Evolutionary conservation across 2,797 vertebrate species (phyloP).

Genomic region (Sardinella longiceps): DNA sequence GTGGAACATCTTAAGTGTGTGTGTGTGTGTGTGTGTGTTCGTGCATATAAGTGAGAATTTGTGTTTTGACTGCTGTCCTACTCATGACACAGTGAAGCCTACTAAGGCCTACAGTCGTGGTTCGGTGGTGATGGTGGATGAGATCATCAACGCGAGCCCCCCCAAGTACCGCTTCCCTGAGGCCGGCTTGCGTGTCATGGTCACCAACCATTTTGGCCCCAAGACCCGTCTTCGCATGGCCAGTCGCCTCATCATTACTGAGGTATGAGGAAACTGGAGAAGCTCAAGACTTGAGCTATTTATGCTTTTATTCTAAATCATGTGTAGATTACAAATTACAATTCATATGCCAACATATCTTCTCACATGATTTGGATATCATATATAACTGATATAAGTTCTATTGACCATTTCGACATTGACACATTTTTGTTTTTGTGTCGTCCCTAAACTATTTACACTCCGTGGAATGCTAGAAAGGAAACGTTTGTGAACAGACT

Average conservation of each 20-base stretch:
- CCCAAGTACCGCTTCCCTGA: constrained; percentile 93
- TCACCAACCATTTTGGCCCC: constrained; percentile 95
- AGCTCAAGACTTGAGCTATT: background rate
- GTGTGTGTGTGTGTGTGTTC: constrained; percentile 33
- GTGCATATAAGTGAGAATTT: background rate
- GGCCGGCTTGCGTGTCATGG: constrained; percentile 93
- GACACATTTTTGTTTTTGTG: no score
- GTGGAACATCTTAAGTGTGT: background rate
- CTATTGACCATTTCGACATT: no score
- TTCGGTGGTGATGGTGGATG: constrained; percentile 95
- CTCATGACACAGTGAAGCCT: constrained; percentile 81
- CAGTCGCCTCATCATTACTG: constrained; percentile 95
- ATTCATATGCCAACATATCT: no score
- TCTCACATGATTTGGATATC: no score
- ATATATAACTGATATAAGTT: no score
- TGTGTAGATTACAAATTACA: background rate
- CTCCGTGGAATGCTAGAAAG: no score
- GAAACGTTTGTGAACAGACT: no score
- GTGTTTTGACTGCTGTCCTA: background rate
- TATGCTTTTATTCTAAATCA: background rate
- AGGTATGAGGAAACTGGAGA: constrained; percentile 73
- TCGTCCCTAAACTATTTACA: no score
- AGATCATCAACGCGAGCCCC: constrained; percentile 91
- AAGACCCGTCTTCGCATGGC: constrained; percentile 97
- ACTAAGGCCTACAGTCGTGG: constrained; percentile 81